A percentile compares a stretch with the other conserved stretches of the same genome.
Evolutionary conservation across 2,113 vertebrate species (phyloP).

Genomic region (Pygoscelis adeliae): DNA sequence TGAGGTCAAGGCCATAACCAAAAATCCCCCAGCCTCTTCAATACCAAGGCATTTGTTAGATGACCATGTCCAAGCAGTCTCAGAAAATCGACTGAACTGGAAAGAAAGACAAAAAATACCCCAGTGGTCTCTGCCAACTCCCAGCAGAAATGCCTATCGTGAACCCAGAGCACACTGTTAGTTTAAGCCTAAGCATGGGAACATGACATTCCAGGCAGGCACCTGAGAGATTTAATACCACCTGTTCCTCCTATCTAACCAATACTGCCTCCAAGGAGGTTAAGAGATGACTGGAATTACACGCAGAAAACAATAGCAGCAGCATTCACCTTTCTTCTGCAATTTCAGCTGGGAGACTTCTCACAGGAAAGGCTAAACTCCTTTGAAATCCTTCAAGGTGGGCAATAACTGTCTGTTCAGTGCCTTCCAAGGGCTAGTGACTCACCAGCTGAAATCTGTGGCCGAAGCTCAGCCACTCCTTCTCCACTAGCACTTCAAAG

Average conservation of each 20-base stretch:
- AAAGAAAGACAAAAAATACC: background rate
- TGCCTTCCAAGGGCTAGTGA: background rate
- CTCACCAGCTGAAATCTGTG: conserved; percentile 95
- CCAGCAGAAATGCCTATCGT: background rate
- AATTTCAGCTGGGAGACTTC: background rate
- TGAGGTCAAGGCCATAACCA: background rate
- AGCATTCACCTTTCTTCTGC: background rate
- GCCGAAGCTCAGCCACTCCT: conserved; percentile 96
- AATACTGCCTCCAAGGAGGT: background rate
- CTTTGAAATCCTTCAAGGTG: background rate
- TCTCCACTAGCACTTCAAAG: conserved; percentile 93
- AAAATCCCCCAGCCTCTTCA: background rate
- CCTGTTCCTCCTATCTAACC: background rate
- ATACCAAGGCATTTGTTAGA: background rate
- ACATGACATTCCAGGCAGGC: background rate
- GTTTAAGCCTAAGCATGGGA: background rate
- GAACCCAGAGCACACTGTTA: background rate
- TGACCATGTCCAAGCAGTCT: background rate
- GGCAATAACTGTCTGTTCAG: background rate
- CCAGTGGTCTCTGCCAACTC: background rate
- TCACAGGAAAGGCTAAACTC: background rate
- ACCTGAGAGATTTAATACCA: background rate
- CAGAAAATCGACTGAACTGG: background rate
- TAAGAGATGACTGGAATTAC: background rate
- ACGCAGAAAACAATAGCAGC: background rate